Conservation (phyloP, 64 coral and sea anemone species). For the Stylophora pistillata region DNA sequence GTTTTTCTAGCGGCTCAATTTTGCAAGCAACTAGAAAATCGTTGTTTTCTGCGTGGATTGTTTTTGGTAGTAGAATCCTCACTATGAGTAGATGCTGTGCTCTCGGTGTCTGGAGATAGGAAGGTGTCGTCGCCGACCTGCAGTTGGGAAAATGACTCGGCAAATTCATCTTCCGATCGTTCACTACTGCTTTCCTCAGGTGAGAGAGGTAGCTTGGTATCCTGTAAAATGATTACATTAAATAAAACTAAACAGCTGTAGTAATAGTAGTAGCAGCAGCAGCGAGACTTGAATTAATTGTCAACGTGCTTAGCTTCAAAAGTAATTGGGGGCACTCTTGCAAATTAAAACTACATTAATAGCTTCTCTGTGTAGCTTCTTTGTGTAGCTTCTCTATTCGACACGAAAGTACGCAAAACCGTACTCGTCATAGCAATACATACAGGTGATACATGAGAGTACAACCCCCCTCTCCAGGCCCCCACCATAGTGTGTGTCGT, state of each 20-base stretch:
- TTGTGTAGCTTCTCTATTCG: conserved; percentile 12
- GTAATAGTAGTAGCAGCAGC: no score
- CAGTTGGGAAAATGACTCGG: background rate
- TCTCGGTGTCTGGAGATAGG: conserved; percentile 26
- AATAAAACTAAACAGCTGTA: no score
- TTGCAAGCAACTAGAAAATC: conserved; percentile 51
- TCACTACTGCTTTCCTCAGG: conserved; percentile 6
- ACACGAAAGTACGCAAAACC: conserved; percentile 19
- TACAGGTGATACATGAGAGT: conserved; percentile 15
- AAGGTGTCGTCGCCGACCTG: background rate
- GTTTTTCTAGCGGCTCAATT: conserved; percentile 12
- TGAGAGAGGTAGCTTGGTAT: background rate
- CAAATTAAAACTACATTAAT: conserved; percentile 10
- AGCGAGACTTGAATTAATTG: background rate
- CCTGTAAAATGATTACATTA: no score
- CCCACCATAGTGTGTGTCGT: conserved; percentile 13
- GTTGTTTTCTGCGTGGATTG: conserved; percentile 29
- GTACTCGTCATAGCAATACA: background rate
- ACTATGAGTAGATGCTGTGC: conserved; percentile 43
- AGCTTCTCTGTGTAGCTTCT: no score
- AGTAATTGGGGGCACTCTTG: background rate
- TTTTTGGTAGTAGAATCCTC: background rate
- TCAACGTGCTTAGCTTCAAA: background rate
- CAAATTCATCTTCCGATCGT: background rate
- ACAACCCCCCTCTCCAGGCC: background rate